Percentiles rank a stretch among this genome's conserved stretches.
These are phyloP conservation scores for Mycteria americana DNA, from an alignment of 2,797 vertebrate genomes.

Conservation along the genomic window DNA sequence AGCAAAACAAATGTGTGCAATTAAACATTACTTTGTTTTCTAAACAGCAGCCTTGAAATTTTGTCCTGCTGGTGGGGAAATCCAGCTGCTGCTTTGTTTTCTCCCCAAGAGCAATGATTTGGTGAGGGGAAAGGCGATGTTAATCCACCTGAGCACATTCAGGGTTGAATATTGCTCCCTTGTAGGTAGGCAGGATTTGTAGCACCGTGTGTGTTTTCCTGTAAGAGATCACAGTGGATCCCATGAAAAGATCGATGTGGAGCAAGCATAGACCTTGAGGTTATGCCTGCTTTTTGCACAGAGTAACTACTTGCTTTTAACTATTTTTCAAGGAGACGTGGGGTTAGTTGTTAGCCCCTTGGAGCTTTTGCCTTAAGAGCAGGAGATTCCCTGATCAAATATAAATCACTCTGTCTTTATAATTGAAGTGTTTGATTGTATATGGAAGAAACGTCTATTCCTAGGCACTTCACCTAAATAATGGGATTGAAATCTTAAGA, in stretches of 20 bases:
- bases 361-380: background rate
- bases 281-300: background rate
- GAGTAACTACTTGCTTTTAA: background rate
- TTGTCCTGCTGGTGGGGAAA: background rate
- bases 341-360: background rate
- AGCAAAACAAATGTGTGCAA: slow-evolving; percentile 36
- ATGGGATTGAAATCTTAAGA: background rate
- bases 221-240: background rate
- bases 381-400: background rate
- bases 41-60: slow-evolving; percentile 33
- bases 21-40: slow-evolving; percentile 56
- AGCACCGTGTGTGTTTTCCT: background rate
- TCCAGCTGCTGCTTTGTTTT: background rate
- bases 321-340: background rate
- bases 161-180: background rate
- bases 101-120: background rate
- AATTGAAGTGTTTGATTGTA: background rate
- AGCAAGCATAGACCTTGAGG: background rate
- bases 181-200: background rate
- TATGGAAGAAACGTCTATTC: background rate
- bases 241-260: background rate
- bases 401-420: background rate
- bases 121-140: background rate
- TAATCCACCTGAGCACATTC: background rate
- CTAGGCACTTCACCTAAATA: background rate